Evolutionary conservation across 2,888 invertebrate genomes (phyloP), one percentile per base, ranked within the genome.

Genomic region (Platycheirus rosarum): DNA sequence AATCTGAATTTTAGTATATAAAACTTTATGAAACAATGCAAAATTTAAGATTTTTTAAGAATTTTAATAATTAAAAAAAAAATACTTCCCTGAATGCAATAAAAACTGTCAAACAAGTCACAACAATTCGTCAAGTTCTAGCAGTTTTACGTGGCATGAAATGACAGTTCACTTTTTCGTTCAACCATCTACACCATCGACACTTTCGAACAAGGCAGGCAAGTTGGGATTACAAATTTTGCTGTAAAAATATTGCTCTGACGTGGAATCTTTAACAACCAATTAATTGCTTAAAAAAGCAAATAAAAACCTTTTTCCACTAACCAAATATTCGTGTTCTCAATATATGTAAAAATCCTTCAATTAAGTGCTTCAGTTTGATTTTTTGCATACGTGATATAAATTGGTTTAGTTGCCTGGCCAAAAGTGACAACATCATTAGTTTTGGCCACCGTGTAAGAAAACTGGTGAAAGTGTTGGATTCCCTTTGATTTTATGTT

Each of bases 131-230:
- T 78, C 9, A 69, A 84, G 62, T 78, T 78, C 9, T 35, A 65
- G 73, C 68, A 84, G 84, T 57, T 84, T 84, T 78, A 84, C 84
- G 84, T 84, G 84, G 84, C 84, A 84, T 8, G 7, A 53, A 74
- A 78, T 84, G 84, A 84, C 84, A 84, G 84, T 42, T 78, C 78
- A 84, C n/a, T 14, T 26, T 13, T 84, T 84, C 84, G 78, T 84
- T 77, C 48, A 78, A 68, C 78, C 77, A 60, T 60, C 60, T 60
- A 84, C 71, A 84, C 78, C 60, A 60, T 84, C 78, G 78, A 78
- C 84, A 78, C 73, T 78, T 84, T 78, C 69, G 73, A 74, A 63
- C 32, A 73, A 73, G 74, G 78, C 69, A 69, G 74, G 73, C 73
- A 74, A 84, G 78, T 69, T 78, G 74, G n/a, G 74, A 84, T 63